These are phyloP conservation scores for Labroides dimidiatus DNA, from an alignment of 2,797 vertebrate species.

Conservation along the genomic window DNA sequence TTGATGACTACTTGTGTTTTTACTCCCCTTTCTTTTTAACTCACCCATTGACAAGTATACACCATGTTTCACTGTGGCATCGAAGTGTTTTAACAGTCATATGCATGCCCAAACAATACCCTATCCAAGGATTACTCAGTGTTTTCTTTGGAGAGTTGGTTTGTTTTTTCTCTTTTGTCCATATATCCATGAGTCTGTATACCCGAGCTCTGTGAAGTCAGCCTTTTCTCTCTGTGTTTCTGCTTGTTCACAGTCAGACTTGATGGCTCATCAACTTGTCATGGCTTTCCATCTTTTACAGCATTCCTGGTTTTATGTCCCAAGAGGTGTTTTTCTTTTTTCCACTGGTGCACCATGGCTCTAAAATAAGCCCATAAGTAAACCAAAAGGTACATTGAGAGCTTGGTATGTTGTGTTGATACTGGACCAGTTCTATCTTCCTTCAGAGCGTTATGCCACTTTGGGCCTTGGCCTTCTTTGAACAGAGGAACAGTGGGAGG, in stretches of 20 bases:
- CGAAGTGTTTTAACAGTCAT: conserved; percentile 60
- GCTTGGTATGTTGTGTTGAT: conserved; percentile 63
- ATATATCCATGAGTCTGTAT: conserved; percentile 57
- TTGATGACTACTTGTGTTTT: conserved; percentile 59
- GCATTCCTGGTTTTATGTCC: conserved; percentile 74
- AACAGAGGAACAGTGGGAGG: conserved; percentile 36
- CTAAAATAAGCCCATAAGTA: conserved; percentile 64
- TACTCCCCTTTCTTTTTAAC: conserved; percentile 43
- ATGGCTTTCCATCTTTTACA: conserved; percentile 65
- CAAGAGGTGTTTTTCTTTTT: conserved; percentile 41
- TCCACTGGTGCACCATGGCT: conserved; percentile 39
- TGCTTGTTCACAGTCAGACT: conserved; percentile 63
- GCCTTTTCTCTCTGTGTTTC: conserved; percentile 47
- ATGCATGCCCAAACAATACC: conserved; percentile 64
- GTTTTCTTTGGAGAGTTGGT: conserved; percentile 64
- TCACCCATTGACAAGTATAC: conserved; percentile 51
- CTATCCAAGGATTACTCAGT: conserved; percentile 63
- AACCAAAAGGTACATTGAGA: conserved; percentile 62
- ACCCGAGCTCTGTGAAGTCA: conserved; percentile 53
- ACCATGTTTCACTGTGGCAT: conserved; percentile 60
- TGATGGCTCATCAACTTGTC: conserved; percentile 70
- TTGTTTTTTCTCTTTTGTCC: conserved; percentile 63
- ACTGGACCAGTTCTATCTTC: conserved; percentile 46
- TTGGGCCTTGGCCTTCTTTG: conserved; percentile 49
- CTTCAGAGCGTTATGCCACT: conserved; percentile 54